Conservation (phyloP, 2,888 invertebrate genomes). For the Acleris holmiana region DNA sequence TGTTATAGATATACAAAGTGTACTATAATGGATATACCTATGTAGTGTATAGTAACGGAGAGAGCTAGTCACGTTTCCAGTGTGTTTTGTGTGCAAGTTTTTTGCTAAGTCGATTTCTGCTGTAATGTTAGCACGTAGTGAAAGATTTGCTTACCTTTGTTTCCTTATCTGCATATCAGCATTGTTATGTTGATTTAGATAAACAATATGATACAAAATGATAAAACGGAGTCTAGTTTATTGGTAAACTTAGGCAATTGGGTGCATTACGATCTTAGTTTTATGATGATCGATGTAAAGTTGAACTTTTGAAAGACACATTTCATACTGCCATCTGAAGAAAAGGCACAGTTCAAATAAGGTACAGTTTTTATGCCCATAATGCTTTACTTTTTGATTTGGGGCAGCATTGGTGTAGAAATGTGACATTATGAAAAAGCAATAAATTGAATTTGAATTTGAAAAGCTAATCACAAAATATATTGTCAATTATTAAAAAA, state of each 20-base stretch:
- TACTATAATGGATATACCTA: background rate
- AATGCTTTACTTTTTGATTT: too few species aligned
- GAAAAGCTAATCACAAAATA: too few species aligned
- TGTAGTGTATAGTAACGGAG: constrained; percentile 37
- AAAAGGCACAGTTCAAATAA: too few species aligned
- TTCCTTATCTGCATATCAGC: constrained; percentile 32
- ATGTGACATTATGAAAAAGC: too few species aligned
- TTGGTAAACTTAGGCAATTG: background rate
- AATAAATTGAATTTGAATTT: too few species aligned
- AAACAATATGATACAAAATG: constrained; percentile 30
- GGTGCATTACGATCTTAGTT: background rate
- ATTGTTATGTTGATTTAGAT: constrained; percentile 30
- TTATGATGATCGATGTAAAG: background rate
- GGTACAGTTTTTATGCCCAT: too few species aligned
- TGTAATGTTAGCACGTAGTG: constrained; percentile 9
- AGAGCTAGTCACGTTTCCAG: constrained; percentile 45
- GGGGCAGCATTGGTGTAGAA: too few species aligned
- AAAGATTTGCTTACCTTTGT: constrained; percentile 34
- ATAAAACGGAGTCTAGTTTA: constrained; percentile 15
- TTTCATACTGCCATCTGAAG: too few species aligned
- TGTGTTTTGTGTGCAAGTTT: constrained; percentile 27
- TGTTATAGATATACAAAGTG: too few species aligned
- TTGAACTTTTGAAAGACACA: too few species aligned
- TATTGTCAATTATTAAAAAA: too few species aligned
- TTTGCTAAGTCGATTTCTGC: constrained; percentile 24